phyloP scores from a whole-genome alignment of 2,888 invertebrate species.

The Agrotis exclamationis region DNA sequence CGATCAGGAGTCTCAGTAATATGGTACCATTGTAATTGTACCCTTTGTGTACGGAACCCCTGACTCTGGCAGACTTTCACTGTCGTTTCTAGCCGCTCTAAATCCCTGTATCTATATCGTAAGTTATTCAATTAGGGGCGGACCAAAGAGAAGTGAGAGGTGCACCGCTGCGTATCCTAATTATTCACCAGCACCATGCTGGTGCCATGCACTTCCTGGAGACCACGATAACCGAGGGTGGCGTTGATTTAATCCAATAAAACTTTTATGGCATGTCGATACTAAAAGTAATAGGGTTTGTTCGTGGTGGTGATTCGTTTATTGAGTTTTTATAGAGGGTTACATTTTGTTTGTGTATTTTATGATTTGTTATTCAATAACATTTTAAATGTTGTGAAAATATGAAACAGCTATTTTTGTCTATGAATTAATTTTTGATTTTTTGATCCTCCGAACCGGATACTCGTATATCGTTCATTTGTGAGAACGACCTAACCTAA shows the following conservation, averaged over 20 bases:
- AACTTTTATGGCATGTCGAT: conserved; percentile 60
- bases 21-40: too few species aligned
- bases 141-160: conserved; percentile 66
- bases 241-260: conserved; percentile 61
- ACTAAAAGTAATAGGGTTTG: conserved; percentile 61
- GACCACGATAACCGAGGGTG: conserved; percentile 43
- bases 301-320: conserved; percentile 53
- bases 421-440: neutral
- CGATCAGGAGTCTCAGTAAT: too few species aligned
- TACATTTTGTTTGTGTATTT: conserved; percentile 39
- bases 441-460: conserved; percentile 16
- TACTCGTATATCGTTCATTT: neutral
- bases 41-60: too few species aligned
- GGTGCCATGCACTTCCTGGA: conserved; percentile 55
- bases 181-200: conserved; percentile 58
- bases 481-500: too few species aligned
- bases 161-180: conserved; percentile 66
- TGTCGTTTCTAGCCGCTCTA: conserved; percentile 17
- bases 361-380: conserved; percentile 38
- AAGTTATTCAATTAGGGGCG: conserved; percentile 70
- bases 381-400: neutral
- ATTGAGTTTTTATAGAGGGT: conserved; percentile 45
- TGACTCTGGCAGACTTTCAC: too few species aligned
- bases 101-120: conserved; percentile 38
- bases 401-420: neutral